phyloP scores from a whole-genome alignment of 2,797 vertebrate genomes.

The Enteromius afrohamiltoni region DNA sequence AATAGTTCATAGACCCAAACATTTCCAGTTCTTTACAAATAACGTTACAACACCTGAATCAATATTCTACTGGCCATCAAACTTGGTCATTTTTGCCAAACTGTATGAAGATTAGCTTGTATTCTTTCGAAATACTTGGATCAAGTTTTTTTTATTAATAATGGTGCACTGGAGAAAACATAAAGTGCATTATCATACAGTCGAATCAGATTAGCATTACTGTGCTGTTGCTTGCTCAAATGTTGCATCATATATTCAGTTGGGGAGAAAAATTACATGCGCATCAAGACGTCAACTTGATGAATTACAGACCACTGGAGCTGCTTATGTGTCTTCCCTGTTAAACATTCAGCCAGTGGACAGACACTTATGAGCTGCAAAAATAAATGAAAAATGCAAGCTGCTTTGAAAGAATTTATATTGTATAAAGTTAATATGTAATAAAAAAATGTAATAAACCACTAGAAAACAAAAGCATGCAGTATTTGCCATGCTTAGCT shows the following conservation, averaged over 20 bases:
- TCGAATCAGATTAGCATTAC: constrained; percentile 36
- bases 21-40: not conserved
- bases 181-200: constrained; percentile 20
- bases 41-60: constrained; percentile 11
- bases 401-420: not conserved
- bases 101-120: not conserved
- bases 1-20: not conserved
- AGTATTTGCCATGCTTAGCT: not conserved
- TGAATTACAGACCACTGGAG: constrained; percentile 41
- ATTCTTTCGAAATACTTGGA: constrained; percentile 11
- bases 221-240: constrained; percentile 38
- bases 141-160: constrained; percentile 16
- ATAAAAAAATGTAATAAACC: not conserved
- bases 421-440: not conserved
- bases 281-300: constrained; percentile 38
- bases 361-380: constrained; percentile 1
- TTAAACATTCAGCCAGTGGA: constrained; percentile 12
- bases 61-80: constrained; percentile 33
- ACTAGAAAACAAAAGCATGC: not conserved
- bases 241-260: constrained; percentile 39
- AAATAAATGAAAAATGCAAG: not conserved
- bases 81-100: not conserved
- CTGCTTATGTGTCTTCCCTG: constrained; percentile 6
- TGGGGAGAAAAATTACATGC: constrained; percentile 13
- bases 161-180: constrained; percentile 15